Evolutionary conservation across 2,888 invertebrate species (phyloP).

Genomic region (Anticlea derivata): DNA sequence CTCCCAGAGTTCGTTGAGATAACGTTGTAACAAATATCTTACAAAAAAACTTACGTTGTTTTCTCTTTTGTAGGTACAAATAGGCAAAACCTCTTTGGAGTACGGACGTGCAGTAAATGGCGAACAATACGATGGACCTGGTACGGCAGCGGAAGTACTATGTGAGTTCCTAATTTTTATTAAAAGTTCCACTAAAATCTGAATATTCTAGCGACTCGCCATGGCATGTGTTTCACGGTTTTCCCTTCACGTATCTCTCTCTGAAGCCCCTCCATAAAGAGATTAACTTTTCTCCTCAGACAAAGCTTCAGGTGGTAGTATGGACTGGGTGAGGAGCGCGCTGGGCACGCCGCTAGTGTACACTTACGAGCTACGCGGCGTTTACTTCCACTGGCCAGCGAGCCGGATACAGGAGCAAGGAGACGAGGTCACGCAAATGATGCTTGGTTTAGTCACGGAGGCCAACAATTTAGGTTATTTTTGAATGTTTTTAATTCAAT

Average conservation of each 20-base stretch:
- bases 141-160: conserved; percentile 80
- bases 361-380: conserved; percentile 88
- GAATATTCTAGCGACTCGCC: too few species aligned
- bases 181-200: too few species aligned
- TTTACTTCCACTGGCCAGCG: conserved; percentile 87
- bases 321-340: conserved; percentile 86
- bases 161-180: conserved; percentile 64
- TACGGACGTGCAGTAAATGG: conserved; percentile 65
- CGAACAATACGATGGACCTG: conserved; percentile 69
- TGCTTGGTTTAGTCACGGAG: conserved; percentile 78
- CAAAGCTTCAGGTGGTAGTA: conserved; percentile 82
- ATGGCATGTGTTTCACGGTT: too few species aligned
- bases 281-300: conserved; percentile 66
- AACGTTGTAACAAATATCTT: too few species aligned
- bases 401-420: conserved; percentile 86
- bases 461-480: conserved; percentile 74
- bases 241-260: too few species aligned
- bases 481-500: conserved; percentile 30
- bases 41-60: background rate
- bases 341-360: conserved; percentile 83
- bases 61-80: conserved; percentile 50
- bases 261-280: too few species aligned
- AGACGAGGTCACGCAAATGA: conserved; percentile 86
- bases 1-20: too few species aligned
- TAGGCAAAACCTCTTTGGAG: conserved; percentile 64